Conservation (phyloP, 2,888 invertebrate genomes). For the Thymelicus acteon region DNA sequence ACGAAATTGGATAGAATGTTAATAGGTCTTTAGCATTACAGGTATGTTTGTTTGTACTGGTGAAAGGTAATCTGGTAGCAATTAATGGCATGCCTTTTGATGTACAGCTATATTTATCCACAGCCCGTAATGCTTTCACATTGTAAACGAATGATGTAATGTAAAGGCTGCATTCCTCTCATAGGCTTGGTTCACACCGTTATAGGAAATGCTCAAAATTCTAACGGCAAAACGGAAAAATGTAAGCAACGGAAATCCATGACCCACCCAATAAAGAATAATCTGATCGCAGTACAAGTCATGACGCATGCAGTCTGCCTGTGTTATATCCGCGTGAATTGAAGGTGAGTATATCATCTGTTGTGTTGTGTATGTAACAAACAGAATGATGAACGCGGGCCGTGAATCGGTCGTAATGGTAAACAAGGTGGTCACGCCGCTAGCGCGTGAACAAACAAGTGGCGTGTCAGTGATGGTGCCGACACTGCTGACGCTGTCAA, state of each 20-base stretch:
- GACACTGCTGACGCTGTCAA: neutral
- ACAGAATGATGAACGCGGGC: conserved; percentile 62
- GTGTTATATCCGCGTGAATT: conserved; percentile 34
- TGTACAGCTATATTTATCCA: conserved; percentile 3
- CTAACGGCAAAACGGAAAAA: neutral
- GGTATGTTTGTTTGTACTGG: neutral
- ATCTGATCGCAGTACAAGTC: conserved; percentile 6
- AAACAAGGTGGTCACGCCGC: conserved; percentile 78
- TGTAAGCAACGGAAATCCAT: neutral
- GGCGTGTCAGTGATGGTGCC: conserved; percentile 58
- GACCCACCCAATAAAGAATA: conserved; percentile 14
- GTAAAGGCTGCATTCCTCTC: conserved; percentile 5
- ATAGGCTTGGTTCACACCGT: neutral
- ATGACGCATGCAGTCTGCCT: conserved; percentile 6
- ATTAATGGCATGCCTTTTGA: conserved; percentile 11
- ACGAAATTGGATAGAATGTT: neutral
- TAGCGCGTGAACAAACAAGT: conserved; percentile 82
- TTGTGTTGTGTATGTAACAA: conserved; percentile 41
- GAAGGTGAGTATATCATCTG: conserved; percentile 22
- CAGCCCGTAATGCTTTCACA: conserved; percentile 11
- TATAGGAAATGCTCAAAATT: neutral
- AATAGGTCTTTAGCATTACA: neutral
- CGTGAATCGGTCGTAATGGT: conserved; percentile 68
- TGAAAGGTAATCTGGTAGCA: conserved; percentile 13
- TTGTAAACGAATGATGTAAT: conserved; percentile 1